Base-by-base conservation (phyloP, 2,113 vertebrate genomes). In the Machaerirhynchus nigripectus region DNA sequence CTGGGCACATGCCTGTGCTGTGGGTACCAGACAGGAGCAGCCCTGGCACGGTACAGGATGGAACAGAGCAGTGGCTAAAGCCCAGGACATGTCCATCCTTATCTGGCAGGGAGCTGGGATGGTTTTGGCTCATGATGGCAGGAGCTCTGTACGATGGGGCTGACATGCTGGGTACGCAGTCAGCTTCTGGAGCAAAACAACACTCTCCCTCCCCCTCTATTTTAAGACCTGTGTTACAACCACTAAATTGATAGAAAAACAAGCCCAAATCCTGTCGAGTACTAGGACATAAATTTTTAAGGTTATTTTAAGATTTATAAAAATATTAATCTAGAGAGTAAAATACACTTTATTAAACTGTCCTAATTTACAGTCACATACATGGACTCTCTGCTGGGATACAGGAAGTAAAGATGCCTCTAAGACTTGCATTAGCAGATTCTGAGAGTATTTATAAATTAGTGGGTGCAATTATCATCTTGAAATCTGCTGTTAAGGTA, bases 231-330 rank as follows among this genome's bases (percentile, higher is more conserved):
- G 35, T 39, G 30, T 50, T 85, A 52, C 68, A 90, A 77, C 70
- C 23, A 35, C 57, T 80, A 63, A 90, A 84, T 83, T 81, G 90
- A 46, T 85, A 86, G 93, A 88, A 90, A 96, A 96, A 90, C 84
- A 95, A 92, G 78, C 20, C n/a, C 70, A 65, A 87, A 86, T 69
- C 67, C 75, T 67, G 78, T 87, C 7, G n/a, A 95, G 61, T 79
- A 56, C 61, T 69, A 74, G 89, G 65, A 85, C 55, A 94, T 93
- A 94, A 96, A 96, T 96, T 96, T 96, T 87, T 2, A 8, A 77
- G 55, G 84, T 53, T 96, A 96, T 96, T 95, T 96, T 89, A 80
- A 68, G 87, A 27, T 93, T 95, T 93, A 57, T 85, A 77, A 90
- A 86, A 93, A 64, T 35, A 67, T 73, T 80, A 83, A 71, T 68